These are phyloP conservation scores for Pteropus alecto DNA, from an alignment of 2,113 vertebrate species.

Conservation along the genomic window DNA sequence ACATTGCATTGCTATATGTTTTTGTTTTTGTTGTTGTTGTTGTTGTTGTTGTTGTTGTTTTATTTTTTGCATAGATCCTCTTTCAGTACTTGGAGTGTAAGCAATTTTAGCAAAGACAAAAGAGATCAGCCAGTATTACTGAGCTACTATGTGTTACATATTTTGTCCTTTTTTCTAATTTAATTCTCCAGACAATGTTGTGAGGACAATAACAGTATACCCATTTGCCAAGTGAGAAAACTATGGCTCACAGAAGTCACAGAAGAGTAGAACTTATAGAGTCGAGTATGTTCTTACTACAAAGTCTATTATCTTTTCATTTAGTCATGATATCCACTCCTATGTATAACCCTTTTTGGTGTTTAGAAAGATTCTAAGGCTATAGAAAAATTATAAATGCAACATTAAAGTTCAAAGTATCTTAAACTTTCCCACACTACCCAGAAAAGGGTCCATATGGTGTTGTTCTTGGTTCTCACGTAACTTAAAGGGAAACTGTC, in stretches of 20 bases:
- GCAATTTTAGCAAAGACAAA: not conserved
- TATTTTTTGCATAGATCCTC: not conserved
- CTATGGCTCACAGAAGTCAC: not conserved
- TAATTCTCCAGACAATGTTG: not conserved
- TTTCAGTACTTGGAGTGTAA: not conserved
- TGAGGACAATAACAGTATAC: not conserved
- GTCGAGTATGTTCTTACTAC: not conserved
- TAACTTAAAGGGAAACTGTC: no score
- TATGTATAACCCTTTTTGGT: not conserved
- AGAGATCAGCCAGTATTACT: not conserved
- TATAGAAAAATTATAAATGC: not conserved
- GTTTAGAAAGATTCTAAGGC: not conserved
- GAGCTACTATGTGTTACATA: not conserved
- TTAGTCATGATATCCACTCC: not conserved
- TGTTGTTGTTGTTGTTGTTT: not conserved
- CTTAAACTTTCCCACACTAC: not conserved
- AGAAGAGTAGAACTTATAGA: not conserved
- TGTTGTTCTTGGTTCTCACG: no score
- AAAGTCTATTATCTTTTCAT: not conserved
- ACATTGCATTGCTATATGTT: not conserved
- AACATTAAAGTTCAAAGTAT: not conserved
- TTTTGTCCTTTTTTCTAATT: slow-evolving; percentile 7
- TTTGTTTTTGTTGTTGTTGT: not conserved
- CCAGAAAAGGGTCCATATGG: no score
- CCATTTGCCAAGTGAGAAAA: not conserved